phyloP scores from a whole-genome alignment of 1,140 invertebrate genomes.

The Cheumatopsyche charites region DNA sequence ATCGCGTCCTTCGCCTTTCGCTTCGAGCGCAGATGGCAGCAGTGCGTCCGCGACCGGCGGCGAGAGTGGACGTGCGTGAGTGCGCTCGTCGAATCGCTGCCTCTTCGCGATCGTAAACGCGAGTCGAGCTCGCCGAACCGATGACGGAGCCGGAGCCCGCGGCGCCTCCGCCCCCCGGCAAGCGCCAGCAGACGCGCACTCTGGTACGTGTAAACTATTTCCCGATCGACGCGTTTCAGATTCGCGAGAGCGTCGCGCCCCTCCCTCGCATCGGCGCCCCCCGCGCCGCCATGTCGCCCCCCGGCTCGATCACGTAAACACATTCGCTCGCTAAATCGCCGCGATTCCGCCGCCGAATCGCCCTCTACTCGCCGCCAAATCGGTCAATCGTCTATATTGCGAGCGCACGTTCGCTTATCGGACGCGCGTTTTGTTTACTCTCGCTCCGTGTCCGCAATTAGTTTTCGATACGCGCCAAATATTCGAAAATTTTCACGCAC shows the following conservation, averaged over 20 bases:
- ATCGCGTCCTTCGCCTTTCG: conserved; percentile 47
- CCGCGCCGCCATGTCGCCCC: conserved; percentile 52
- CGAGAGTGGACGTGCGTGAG: conserved; percentile 45
- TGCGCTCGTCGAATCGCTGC: background rate
- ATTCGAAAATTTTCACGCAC: too few species aligned
- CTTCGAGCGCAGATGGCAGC: conserved; percentile 51
- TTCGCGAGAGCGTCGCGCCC: conserved; percentile 56
- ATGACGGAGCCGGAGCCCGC: conserved; percentile 50
- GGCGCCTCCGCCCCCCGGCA: conserved; percentile 57
- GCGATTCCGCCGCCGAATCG: background rate
- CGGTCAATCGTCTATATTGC: background rate
- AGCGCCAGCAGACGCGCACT: conserved; percentile 52
- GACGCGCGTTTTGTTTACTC: background rate
- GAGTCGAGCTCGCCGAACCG: background rate
- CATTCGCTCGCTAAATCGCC: background rate
- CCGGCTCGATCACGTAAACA: conserved; percentile 25
- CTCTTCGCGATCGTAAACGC: background rate
- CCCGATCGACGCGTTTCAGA: conserved; percentile 54
- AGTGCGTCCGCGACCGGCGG: conserved; percentile 29
- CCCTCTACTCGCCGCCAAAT: background rate
- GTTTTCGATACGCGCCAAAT: background rate
- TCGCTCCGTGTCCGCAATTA: background rate
- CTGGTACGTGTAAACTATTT: conserved; percentile 56
- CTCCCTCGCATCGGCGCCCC: conserved; percentile 40
- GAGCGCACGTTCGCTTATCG: background rate